Evolutionary conservation across 2,888 invertebrate species (phyloP), one percentile per base, ranked within the genome.

Genomic region (Dolichomitus sp.): DNA sequence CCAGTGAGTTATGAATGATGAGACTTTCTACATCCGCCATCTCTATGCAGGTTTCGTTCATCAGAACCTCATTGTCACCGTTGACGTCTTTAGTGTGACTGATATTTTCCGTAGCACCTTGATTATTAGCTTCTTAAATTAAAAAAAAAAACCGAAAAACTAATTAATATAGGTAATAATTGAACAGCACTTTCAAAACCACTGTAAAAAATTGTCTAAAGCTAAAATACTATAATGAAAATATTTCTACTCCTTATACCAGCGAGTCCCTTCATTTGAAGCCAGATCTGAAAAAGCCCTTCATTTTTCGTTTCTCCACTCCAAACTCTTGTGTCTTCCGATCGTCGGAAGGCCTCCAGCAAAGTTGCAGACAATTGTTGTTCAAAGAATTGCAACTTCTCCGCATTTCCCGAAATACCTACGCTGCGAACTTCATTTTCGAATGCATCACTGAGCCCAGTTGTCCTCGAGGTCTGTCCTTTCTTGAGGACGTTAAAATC

Each of bases 221-320:
- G n/a, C 30, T 17, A 50, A 48, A 30, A 27, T 50, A 27, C 33
- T 27, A 23, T n/a, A 14, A 50, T n/a, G 7, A 9, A 48, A 30
- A 66, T 33, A 50, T 66, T 66, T 50, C 66, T 45, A 45, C 50
- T 66, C 48, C 19, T n/a, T 66, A 50, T 66, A 66, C 66, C 33
- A n/a, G 30, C n/a, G 66, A 30, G 48, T n/a, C 48, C 30, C 17
- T 66, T 30, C 27, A 66, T 48, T 17, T 66, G 66, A 45, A 50
- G 45, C 50, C 66, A 66, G 27, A 33, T 45, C n/a, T 66, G 45
- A 45, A 45, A 66, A 2, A 66, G 50, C 2, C 52, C 68, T 50
- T 50, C 50, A 30, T 68, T 68, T 68, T 50, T 52, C 1, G 17
- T 52, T 33, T 68, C 68, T 27, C 68, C 52, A 30, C 12, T 50